Conservation (phyloP, 2,797 vertebrate genomes). For the Lates japonicus region DNA sequence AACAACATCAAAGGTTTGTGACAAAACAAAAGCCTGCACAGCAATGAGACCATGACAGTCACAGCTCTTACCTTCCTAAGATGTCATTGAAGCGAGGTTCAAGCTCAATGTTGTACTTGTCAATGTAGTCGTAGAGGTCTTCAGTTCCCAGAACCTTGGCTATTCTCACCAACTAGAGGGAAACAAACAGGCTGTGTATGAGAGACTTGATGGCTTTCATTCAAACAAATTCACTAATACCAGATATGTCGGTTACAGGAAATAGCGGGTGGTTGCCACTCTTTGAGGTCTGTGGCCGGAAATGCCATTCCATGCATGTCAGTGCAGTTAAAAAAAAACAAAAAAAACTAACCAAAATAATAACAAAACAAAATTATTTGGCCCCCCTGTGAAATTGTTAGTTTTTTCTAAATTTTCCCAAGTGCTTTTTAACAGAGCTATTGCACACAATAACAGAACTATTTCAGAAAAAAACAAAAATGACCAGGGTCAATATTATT, state of each 20-base stretch:
- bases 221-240: background rate
- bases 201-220: background rate
- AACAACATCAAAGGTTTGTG: no score
- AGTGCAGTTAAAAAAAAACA: background rate
- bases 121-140: conserved; percentile 97
- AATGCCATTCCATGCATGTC: background rate
- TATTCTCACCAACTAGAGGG: conserved; percentile 93
- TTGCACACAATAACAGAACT: no score
- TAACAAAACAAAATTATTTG: no score
- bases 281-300: background rate
- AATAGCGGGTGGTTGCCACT: background rate
- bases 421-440: no score
- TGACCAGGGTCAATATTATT: no score
- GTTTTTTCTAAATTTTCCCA: no score
- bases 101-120: conserved; percentile 98
- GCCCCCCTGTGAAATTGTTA: no score
- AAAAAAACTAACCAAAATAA: background rate
- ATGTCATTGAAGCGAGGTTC: conserved; percentile 98
- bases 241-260: background rate
- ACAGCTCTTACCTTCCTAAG: conserved; percentile 89
- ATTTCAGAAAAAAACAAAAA: no score
- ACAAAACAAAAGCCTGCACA: background rate
- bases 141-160: conserved; percentile 96
- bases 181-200: background rate
- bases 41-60: background rate